Evolutionary conservation across 2,797 vertebrate species (phyloP).

Genomic region (Pterois miles): DNA sequence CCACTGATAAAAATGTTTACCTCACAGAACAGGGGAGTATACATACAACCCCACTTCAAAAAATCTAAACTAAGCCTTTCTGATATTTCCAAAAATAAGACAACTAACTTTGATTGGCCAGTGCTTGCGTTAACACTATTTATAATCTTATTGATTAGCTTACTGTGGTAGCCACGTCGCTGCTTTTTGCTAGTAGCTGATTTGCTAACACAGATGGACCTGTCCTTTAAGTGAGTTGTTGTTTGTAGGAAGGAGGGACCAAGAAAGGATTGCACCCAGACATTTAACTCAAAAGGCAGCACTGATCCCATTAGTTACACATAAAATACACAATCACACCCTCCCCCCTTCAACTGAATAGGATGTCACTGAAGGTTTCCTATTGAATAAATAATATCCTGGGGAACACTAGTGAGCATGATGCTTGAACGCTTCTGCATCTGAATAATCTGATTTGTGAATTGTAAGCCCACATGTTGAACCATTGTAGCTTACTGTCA

Average conservation of each 20-base stretch:
- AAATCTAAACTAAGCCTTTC: too few species aligned
- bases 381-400: not conserved
- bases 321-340: not conserved
- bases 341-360: not conserved
- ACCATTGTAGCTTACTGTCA: slow-evolving; percentile 12
- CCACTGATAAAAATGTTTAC: too few species aligned
- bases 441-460: not conserved
- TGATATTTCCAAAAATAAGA: too few species aligned
- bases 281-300: not conserved
- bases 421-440: not conserved
- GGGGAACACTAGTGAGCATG: not conserved
- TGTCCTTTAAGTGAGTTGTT: not conserved
- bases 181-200: too few species aligned
- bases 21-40: too few species aligned
- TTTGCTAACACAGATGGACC: too few species aligned
- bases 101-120: too few species aligned
- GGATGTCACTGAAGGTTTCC: not conserved
- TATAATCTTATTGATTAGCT: too few species aligned
- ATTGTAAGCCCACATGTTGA: not conserved
- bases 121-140: too few species aligned
- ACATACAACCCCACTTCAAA: too few species aligned
- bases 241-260: not conserved
- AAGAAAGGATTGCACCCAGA: not conserved
- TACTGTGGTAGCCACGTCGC: too few species aligned
- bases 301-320: not conserved